Evolutionary conservation across 2,113 vertebrate genomes (phyloP).

Genomic region (Fukomys damarensis): DNA sequence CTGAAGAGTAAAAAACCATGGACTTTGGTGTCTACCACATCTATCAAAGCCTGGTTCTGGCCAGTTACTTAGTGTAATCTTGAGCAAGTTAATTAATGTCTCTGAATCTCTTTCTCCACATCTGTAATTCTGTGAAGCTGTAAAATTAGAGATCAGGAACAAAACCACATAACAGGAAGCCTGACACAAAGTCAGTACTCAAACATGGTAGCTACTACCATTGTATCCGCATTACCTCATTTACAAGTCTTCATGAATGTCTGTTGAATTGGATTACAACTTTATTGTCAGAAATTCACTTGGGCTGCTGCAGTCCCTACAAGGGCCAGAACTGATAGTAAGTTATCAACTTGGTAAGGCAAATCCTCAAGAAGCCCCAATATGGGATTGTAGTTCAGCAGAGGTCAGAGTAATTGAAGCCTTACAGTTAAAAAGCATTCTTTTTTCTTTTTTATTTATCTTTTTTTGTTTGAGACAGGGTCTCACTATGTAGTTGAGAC

Average conservation of each 20-base stretch:
- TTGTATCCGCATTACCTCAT: neutral
- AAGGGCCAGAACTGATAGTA: neutral
- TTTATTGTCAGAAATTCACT: neutral
- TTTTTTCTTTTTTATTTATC: too few species aligned
- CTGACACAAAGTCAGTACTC: neutral
- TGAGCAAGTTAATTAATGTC: neutral
- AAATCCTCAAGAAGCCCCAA: neutral
- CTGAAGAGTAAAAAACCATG: neutral
- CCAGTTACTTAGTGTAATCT: neutral
- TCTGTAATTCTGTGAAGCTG: neutral
- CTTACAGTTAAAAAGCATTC: constrained; percentile 62
- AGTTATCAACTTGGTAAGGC: neutral
- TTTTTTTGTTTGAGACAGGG: too few species aligned
- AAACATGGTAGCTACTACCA: neutral
- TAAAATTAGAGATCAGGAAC: neutral
- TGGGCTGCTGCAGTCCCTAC: neutral
- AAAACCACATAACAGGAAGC: neutral
- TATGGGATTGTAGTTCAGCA: neutral
- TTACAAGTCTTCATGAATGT: neutral
- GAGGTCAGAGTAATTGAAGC: neutral
- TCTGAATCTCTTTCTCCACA: neutral
- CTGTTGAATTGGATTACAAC: constrained; percentile 22
- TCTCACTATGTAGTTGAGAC: too few species aligned
- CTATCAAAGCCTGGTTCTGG: neutral
- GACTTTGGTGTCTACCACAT: neutral